Conservation (phyloP, 2,888 invertebrate genomes). For the Polydrusus cervinus region DNA sequence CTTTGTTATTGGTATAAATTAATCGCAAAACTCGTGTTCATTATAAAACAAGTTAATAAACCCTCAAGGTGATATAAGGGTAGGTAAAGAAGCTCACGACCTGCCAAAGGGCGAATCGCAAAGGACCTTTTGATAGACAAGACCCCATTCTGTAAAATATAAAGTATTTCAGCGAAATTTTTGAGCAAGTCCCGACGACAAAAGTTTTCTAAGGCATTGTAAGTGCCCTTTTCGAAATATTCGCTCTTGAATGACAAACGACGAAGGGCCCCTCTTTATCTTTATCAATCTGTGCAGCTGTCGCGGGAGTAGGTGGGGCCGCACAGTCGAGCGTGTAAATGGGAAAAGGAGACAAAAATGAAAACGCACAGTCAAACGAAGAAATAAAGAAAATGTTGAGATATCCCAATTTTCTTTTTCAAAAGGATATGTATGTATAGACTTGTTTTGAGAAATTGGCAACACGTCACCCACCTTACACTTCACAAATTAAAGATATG, state of each 20-base stretch:
- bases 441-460: too few species aligned
- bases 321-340: too few species aligned
- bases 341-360: too few species aligned
- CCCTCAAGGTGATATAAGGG: not conserved
- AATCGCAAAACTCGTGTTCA: too few species aligned
- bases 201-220: slow-evolving; percentile 17
- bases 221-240: slow-evolving; percentile 14
- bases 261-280: slow-evolving; percentile 29
- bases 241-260: slow-evolving; percentile 25
- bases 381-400: too few species aligned
- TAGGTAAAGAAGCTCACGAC: not conserved
- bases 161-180: slow-evolving; percentile 13
- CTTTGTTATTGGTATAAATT: too few species aligned
- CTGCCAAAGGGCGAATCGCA: not conserved
- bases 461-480: too few species aligned
- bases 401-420: too few species aligned
- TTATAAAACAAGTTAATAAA: too few species aligned
- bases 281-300: slow-evolving; percentile 33
- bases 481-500: too few species aligned
- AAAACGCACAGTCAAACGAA: too few species aligned
- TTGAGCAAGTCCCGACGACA: slow-evolving; percentile 16
- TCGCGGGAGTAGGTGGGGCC: slow-evolving; percentile 7
- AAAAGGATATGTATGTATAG: too few species aligned
- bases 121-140: slow-evolving; percentile 5
- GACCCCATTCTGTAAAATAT: not conserved